Percentiles rank a stretch among this genome's conserved stretches.
Conservation (phyloP, 2,113 vertebrate species). For the Alectura lathami region DNA sequence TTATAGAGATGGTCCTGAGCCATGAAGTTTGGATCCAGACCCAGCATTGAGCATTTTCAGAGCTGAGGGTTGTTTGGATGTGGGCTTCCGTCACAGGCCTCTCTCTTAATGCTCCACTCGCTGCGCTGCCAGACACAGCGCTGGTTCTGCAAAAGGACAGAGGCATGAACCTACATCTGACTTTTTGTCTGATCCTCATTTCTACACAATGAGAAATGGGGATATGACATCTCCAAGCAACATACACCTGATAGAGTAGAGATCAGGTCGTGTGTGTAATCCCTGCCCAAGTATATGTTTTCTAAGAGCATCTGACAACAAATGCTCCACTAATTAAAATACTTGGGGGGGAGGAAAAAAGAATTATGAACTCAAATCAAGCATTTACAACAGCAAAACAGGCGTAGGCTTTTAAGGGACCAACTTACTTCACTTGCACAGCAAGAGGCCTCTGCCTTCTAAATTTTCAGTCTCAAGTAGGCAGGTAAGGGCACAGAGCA, state of each 20-base stretch:
- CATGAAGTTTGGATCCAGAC: not conserved
- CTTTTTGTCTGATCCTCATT: not conserved
- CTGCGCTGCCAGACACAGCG: accelerated
- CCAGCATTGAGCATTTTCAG: not conserved
- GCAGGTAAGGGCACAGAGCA: not conserved
- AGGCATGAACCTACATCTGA: not conserved
- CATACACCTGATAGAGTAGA: not conserved
- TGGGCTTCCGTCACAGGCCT: not conserved
- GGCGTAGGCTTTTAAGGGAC: not conserved
- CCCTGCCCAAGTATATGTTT: not conserved
- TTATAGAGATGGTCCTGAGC: not conserved
- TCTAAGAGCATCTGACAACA: not conserved
- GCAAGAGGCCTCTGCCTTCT: not conserved
- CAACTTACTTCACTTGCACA: not conserved
- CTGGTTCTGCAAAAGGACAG: not conserved
- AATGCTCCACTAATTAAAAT: not conserved
- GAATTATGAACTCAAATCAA: not conserved
- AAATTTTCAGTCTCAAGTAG: not conserved
- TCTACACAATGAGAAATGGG: not conserved
- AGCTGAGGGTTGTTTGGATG: not conserved
- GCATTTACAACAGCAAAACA: not conserved
- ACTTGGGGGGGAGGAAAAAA: accelerated
- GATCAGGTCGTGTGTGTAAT: not conserved
- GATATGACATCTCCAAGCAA: not conserved
- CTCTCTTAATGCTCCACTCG: not conserved